These are phyloP conservation scores for Calyptommatus sinebrachiatus DNA, from an alignment of 2,113 vertebrate species.

Conservation along the genomic window DNA sequence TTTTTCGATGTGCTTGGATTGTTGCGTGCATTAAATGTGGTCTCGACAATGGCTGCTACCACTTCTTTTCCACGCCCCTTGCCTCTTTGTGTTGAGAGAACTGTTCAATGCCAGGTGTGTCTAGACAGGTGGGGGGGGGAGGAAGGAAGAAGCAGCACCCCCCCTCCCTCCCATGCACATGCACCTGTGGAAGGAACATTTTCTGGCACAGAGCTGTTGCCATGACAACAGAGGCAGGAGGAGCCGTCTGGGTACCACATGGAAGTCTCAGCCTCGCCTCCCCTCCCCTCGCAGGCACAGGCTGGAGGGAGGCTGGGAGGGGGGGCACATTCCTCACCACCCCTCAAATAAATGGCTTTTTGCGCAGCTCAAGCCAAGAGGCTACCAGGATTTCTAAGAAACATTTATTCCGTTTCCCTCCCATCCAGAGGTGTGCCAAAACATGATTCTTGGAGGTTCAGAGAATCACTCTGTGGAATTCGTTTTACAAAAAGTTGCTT, in stretches of 20 bases:
- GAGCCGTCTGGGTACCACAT: neutral
- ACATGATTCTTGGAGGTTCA: slow-evolving; percentile 35
- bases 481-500: slow-evolving; percentile 28
- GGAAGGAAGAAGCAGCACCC: slow-evolving; percentile 35
- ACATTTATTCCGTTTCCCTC: slow-evolving; percentile 67
- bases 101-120: neutral
- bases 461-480: slow-evolving; percentile 50
- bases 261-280: slow-evolving; percentile 62
- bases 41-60: slow-evolving; percentile 15
- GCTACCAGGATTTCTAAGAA: slow-evolving; percentile 61
- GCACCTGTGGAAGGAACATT: neutral
- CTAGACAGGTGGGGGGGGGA: slow-evolving; percentile 44
- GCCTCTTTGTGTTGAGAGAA: neutral
- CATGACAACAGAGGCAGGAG: neutral
- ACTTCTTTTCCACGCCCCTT: neutral
- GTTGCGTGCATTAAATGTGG: slow-evolving; percentile 70
- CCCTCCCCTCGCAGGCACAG: slow-evolving; percentile 54
- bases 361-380: neutral
- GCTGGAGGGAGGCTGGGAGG: neutral
- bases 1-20: slow-evolving; percentile 64
- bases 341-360: neutral
- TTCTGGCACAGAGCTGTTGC: neutral
- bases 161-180: slow-evolving; percentile 76
- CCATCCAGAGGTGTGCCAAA: neutral
- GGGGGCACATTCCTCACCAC: too few species aligned